A percentile compares a stretch with the other conserved stretches of the same genome.
Evolutionary conservation across 2,113 vertebrate genomes (phyloP).

Genomic region (Nipponia nippon): DNA sequence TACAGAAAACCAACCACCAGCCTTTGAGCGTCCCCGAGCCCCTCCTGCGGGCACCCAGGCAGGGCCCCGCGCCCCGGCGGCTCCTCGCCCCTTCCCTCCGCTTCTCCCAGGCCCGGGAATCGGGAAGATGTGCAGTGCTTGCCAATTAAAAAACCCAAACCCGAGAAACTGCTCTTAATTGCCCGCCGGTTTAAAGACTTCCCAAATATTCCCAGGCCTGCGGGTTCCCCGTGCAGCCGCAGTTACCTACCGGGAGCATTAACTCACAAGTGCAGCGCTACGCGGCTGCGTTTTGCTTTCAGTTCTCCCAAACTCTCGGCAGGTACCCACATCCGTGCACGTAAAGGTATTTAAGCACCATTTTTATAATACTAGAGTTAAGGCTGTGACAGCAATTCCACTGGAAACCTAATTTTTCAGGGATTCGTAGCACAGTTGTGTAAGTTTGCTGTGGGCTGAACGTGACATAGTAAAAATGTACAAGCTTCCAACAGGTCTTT

Average conservation of each 20-base stretch:
- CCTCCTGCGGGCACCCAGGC: not conserved
- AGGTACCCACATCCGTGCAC: conserved; percentile 15
- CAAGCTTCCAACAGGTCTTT: conserved; percentile 9
- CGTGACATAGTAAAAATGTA: not conserved
- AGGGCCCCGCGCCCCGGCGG: not conserved
- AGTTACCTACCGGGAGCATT: not conserved
- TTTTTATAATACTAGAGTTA: conserved; percentile 51
- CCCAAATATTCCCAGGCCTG: not conserved
- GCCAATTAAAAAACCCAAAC: not conserved
- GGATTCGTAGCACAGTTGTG: conserved; percentile 15
- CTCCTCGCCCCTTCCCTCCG: not conserved
- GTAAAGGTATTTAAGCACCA: conserved; percentile 54
- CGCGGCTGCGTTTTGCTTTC: not conserved
- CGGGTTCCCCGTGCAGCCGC: not conserved
- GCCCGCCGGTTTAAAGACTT: not conserved
- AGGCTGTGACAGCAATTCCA: conserved; percentile 60
- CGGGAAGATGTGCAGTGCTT: not conserved
- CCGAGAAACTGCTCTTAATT: not conserved
- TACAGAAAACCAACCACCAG: not conserved
- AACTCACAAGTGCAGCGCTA: not conserved
- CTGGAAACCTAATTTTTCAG: conserved; percentile 12
- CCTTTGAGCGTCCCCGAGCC: not conserved
- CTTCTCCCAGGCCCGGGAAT: not conserved
- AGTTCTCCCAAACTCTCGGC: not conserved
- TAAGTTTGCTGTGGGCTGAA: conserved; percentile 13